Base-by-base conservation (phyloP, 2,888 invertebrate species). In the Petrolisthes cinctipes region DNA sequence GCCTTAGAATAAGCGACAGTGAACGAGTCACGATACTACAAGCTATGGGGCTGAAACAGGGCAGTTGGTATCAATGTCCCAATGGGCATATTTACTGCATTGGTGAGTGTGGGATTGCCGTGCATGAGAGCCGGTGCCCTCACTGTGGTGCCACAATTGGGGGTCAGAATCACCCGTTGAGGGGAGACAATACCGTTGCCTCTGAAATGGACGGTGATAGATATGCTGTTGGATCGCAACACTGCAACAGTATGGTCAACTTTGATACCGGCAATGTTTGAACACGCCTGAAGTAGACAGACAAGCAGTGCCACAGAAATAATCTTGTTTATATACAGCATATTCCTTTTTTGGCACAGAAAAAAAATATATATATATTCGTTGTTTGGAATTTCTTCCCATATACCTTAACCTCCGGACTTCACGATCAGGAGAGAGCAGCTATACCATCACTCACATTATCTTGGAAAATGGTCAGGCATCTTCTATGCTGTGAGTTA, bases 31-130 rank as follows among this genome's bases (percentile, higher is more conserved):
- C 94, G 92, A 94, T 96, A 81, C 93, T 95, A 0, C 91, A 92
- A 91, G 95, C 95, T 0, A 93, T 95, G 90, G 94, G 93, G 0
- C 91, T 95, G 56, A 92, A 92, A 76, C 93, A 93, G 80, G 95
- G 95, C 0, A 95, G 95, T 91, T 96, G 96, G 96, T 96, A 93
- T 92, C 95, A 95, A 92, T 96, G 96, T 92, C 95, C 94, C 0
- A 95, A 95, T 91, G 95, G 95, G 0, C 96, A 96, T 92, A 92
- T 93, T 73, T 96, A 95, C 92, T 94, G 94, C 61, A 95, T 96
- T 89, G 94, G 93, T 0, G 95, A 95, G 2, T 96, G 96, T 92
- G 96, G 96, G 5, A 95, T 95, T 7, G 95, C 96, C 0, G 94
- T 93, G 93, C 89, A 93, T 91, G 91, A 92, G 76, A 91, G 93